phyloP scores from a whole-genome alignment of 1,140 invertebrate species.

The Euwallacea fornicatus region DNA sequence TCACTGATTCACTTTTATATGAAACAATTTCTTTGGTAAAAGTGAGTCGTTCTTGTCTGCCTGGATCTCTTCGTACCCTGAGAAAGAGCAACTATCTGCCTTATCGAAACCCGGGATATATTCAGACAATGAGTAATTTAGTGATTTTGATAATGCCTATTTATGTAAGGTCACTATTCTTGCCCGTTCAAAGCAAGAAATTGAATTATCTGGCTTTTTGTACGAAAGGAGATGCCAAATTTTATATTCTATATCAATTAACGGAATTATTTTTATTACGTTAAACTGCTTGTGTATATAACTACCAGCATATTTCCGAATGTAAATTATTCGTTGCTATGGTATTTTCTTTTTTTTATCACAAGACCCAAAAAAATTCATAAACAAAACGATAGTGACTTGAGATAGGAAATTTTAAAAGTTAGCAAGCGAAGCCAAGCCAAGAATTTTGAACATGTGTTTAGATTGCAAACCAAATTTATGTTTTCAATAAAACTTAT shows the following conservation, averaged over 20 bases:
- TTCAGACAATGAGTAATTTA: neutral
- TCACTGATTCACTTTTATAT: constrained; percentile 12
- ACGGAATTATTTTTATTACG: too few species aligned
- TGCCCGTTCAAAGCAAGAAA: neutral
- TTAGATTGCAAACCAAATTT: neutral
- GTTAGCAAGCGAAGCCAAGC: too few species aligned
- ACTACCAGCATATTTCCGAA: too few species aligned
- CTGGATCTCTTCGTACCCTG: neutral
- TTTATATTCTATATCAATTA: too few species aligned
- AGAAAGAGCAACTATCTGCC: neutral
- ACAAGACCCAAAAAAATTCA: too few species aligned
- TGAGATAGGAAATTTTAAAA: too few species aligned
- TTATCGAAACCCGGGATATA: neutral
- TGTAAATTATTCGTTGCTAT: too few species aligned
- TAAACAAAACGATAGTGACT: too few species aligned
- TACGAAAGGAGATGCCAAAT: too few species aligned
- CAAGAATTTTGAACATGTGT: too few species aligned
- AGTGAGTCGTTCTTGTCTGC: neutral
- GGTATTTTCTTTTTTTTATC: too few species aligned
- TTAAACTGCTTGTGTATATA: too few species aligned
- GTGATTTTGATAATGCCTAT: neutral
- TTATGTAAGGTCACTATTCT: neutral
- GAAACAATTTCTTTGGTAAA: constrained; percentile 6
- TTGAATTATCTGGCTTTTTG: neutral
- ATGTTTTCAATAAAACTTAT: neutral